Evolutionary conservation across 2,797 vertebrate species (phyloP).

Genomic region (Hafferia zeledoni): DNA sequence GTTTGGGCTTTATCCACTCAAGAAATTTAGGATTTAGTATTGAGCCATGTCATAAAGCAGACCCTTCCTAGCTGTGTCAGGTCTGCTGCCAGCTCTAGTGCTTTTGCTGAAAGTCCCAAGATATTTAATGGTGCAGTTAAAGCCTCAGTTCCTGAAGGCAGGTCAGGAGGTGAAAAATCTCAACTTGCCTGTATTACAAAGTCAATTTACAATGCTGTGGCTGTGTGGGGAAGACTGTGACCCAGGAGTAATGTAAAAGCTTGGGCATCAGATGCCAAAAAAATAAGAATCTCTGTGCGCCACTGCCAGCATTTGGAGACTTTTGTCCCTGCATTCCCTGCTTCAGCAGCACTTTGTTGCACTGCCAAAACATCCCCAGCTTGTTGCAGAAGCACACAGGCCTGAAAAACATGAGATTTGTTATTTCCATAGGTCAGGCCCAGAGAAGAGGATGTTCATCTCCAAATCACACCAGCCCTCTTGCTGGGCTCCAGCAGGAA

Average conservation of each 20-base stretch:
- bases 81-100: neutral
- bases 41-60: neutral
- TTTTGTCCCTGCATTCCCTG: fast-evolving
- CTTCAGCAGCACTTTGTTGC: neutral
- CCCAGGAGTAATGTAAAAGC: neutral
- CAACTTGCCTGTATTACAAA: neutral
- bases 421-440: neutral
- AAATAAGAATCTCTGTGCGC: neutral
- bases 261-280: neutral
- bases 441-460: neutral
- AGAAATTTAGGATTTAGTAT: neutral
- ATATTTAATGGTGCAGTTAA: neutral
- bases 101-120: neutral
- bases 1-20: neutral
- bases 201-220: neutral
- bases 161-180: neutral
- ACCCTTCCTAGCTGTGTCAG: neutral
- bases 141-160: neutral
- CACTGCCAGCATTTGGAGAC: neutral
- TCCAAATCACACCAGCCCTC: neutral
- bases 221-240: fast-evolving
- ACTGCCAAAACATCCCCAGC: neutral
- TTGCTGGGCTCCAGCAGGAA: neutral
- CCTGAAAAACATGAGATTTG: neutral
- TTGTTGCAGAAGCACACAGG: neutral